phyloP scores from a whole-genome alignment of 1,140 invertebrate genomes.

The Zophobas atratus region DNA sequence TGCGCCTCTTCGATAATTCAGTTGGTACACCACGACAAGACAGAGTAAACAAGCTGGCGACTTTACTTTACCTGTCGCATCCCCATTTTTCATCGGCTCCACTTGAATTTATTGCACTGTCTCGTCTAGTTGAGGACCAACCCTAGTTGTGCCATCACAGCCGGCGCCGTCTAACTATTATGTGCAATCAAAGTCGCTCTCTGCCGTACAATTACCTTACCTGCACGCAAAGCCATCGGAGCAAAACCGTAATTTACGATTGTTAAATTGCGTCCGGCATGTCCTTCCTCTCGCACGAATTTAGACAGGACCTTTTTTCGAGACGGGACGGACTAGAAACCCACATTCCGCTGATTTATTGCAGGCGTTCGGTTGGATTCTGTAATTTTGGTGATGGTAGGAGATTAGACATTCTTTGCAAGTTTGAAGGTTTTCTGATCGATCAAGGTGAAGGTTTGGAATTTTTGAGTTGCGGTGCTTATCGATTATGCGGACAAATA shows the following conservation, averaged over 20 bases:
- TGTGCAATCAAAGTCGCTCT: constrained; percentile 44
- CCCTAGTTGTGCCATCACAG: constrained; percentile 21
- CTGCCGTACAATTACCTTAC: constrained; percentile 41
- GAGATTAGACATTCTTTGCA: constrained; percentile 20
- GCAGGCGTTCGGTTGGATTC: constrained; percentile 1
- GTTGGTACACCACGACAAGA: neutral
- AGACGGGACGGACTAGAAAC: neutral
- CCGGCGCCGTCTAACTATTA: constrained; percentile 45
- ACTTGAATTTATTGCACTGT: constrained; percentile 23
- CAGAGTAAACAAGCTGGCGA: constrained; percentile 3
- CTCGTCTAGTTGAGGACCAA: constrained; percentile 7
- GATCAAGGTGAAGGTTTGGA: constrained; percentile 9
- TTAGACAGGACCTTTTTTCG: neutral
- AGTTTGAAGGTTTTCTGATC: constrained; percentile 4
- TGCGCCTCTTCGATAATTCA: constrained; percentile 19
- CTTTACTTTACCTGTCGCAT: constrained; percentile 1
- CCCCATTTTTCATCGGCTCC: constrained; percentile 1
- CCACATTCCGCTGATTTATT: constrained; percentile 24
- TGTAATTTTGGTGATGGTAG: constrained; percentile 12
- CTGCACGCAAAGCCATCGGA: constrained; percentile 42
- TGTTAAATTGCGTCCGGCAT: constrained; percentile 37
- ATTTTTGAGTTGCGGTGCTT: neutral
- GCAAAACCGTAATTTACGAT: constrained; percentile 37
- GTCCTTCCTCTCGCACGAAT: constrained; percentile 31
- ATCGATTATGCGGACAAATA: neutral